Base-by-base conservation (phyloP, 2,888 invertebrate species). In the Anthrax anthrax region DNA sequence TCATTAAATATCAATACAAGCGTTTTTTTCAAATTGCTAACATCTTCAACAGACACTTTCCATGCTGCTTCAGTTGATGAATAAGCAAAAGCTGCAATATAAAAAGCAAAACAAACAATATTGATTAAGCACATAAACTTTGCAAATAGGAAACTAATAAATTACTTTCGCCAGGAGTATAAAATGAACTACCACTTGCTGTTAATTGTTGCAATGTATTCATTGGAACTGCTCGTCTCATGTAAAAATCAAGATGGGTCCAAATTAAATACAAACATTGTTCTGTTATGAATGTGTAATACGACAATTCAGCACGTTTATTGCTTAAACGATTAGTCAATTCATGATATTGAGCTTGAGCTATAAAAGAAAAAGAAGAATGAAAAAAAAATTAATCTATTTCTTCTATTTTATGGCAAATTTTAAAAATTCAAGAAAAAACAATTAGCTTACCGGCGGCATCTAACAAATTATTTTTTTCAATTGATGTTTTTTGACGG, bases 1-100 rank as follows among this genome's bases (percentile, higher is more conserved):
- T 87, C 87, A 58, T 81, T 85, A 62, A 88, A 83, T 17, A 81
- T 74, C 0, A 80, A 76, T 29, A 82, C 73, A 13, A 88, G 71
- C 32, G 78, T 80, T 60, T 83, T 80, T 57, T 82, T 81, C 45
- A 87, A 67, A 56, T 76, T 76, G 29, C 76, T 71, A 44, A 84
- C 70, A 50, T 80, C 80, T 54, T 77, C 76, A 5, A 72, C 69
- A 2, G 75, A 72, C 37, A 76, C 69, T 58, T 74, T 71, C 75
- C 77, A 76, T 52, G 70, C 70, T 12, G 71, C 71, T 55, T 74
- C 72, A 19, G 68, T 61, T 19, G 70, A 62, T 17, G 68, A 64
- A 14, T 69, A 60, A 41, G 70, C 58, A 42, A 67, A 65, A 47
- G 59, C 72, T 73, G 48, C 39, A 56, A 53, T 54, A 48, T 18